Conservation (phyloP, 1,140 invertebrate genomes). For the Littorina saxatilis region DNA sequence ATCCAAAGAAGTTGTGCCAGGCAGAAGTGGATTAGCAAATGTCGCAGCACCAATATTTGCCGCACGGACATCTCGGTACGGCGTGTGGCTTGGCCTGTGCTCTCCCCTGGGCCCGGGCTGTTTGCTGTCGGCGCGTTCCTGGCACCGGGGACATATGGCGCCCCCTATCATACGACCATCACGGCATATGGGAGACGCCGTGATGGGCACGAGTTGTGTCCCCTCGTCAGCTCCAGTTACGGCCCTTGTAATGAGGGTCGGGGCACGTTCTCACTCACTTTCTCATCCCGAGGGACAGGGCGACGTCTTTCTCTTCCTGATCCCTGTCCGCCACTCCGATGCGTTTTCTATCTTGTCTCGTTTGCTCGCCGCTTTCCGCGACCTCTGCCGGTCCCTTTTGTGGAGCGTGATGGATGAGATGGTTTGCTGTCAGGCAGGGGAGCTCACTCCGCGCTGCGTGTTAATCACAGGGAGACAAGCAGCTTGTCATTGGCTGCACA, state of each 20-base stretch:
- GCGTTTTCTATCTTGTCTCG: constrained; percentile 33
- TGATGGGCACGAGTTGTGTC: constrained; percentile 34
- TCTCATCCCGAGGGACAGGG: constrained; percentile 8
- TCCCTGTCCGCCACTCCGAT: neutral
- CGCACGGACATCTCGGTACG: no score
- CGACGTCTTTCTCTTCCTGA: neutral
- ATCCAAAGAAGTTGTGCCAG: no score
- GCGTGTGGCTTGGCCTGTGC: neutral
- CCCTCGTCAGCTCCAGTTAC: constrained; percentile 38
- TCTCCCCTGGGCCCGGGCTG: neutral
- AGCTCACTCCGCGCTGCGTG: neutral
- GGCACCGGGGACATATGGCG: constrained; percentile 36
- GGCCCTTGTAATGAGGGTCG: constrained; percentile 31
- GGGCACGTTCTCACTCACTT: constrained; percentile 17
- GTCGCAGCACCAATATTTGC: no score
- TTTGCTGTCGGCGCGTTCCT: constrained; percentile 30
- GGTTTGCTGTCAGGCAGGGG: neutral
- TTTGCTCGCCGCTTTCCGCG: neutral
- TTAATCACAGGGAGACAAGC: constrained; percentile 7
- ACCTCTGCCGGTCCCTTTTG: neutral
- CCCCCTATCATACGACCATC: constrained; percentile 37
- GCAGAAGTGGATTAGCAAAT: no score
- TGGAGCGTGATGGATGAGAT: constrained; percentile 22
- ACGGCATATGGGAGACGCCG: constrained; percentile 38
- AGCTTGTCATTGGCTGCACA: neutral